Base-by-base conservation (phyloP, 2,113 vertebrate species). In the Chlorocebus sabaeus region DNA sequence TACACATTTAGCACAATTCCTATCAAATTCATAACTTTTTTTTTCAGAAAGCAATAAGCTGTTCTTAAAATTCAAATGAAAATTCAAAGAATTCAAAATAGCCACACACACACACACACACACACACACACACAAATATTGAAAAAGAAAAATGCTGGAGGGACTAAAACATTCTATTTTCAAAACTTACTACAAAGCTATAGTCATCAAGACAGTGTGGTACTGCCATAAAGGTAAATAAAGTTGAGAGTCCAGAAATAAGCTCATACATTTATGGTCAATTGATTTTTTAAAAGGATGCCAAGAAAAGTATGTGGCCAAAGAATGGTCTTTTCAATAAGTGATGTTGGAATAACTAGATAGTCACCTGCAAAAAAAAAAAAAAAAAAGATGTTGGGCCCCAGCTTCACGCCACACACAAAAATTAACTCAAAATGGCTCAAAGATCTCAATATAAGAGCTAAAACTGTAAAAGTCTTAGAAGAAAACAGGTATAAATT, bases 81-180 rank as follows among this genome's bases (percentile, higher is more conserved):
- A 89, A 89, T 89, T 35, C 16, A 94, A 72, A 70, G 61, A n/a
- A 84, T 89, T n/a, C 25, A 94, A 57, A 87, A 68, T n/a, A 84
- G 52, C 79, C 78, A 25, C 76, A 23, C 45, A 59, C 23, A 64
- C 35, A 16, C 83, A 17, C 45, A 64, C 35, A 16, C 83, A 17
- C 45, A 59, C 23, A 64, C 35, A 30, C 32, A 70, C 16, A 70
- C 55, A 10, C 11, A 30, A 40, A 40, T 79, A 32, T 14, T 59
- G 32, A 55, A 35, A 32, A 90, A 75, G 86, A 67, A 57, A 70
- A 92, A 85, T 32, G 14, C 70, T 86, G 17, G 8, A 68, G 10
- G 67, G 23, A 70, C 14, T 78, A 55, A 67, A 59, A 55, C 38
- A 52, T 81, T 89, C 59, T 8, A 4, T 5, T 89, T 61, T 81